Percentiles rank a stretch among this genome's conserved stretches.
Conservation (phyloP, 2,888 invertebrate genomes). For the Ophion ventricosus region DNA sequence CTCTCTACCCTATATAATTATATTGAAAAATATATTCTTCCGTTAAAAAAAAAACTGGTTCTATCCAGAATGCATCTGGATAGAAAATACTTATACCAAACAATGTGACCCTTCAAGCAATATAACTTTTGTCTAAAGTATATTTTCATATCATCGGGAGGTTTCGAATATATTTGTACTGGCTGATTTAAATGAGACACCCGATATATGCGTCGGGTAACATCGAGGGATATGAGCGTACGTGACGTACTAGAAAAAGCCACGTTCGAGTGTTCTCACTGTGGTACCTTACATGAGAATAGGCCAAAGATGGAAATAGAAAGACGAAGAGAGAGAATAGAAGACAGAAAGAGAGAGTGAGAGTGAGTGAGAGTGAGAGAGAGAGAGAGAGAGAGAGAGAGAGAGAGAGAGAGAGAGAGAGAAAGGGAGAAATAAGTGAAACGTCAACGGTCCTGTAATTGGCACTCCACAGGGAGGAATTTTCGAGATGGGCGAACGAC, state of each 20-base stretch:
- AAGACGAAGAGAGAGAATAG: slow-evolving; percentile 23
- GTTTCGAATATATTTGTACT: too few species aligned
- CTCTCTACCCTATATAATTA: too few species aligned
- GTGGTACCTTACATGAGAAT: slow-evolving; percentile 26
- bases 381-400: slow-evolving; percentile 26
- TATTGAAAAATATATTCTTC: too few species aligned
- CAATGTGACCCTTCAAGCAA: too few species aligned
- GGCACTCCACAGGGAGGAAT: slow-evolving; percentile 72
- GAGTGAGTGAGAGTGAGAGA: not conserved
- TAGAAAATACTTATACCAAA: too few species aligned
- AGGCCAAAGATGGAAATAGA: slow-evolving; percentile 24
- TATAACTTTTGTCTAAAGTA: too few species aligned
- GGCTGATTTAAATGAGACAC: not conserved
- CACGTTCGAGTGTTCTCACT: slow-evolving; percentile 51
- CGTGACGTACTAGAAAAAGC: slow-evolving; percentile 49
- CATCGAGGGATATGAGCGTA: slow-evolving; percentile 12
- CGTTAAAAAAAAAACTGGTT: too few species aligned
- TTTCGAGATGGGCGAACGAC: slow-evolving; percentile 70
- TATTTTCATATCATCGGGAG: too few species aligned
- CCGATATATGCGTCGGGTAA: not conserved
- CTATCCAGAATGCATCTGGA: too few species aligned
- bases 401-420: slow-evolving; percentile 14
- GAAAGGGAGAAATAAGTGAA: slow-evolving; percentile 55
- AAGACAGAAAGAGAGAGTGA: slow-evolving; percentile 20
- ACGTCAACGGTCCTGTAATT: slow-evolving; percentile 79